These are phyloP conservation scores for Mesopsocus fuscifrons DNA, from an alignment of 2,888 invertebrate species.

Conservation along the genomic window DNA sequence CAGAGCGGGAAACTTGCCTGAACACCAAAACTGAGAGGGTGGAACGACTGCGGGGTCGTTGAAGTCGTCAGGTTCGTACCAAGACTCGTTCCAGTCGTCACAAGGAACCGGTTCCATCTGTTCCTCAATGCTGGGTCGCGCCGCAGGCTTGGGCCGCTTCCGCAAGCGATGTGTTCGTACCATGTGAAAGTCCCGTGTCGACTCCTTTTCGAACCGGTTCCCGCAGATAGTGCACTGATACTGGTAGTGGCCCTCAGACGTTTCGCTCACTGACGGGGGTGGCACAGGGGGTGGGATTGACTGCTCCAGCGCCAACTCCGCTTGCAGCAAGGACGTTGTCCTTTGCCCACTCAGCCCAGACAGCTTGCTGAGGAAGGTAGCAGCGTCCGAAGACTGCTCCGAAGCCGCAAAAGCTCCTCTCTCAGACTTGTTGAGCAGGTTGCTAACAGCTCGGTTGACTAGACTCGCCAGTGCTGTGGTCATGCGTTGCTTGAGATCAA, in stretches of 20 bases:
- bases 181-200: slow-evolving; percentile 4
- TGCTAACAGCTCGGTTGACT: slow-evolving; percentile 6
- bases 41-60: not conserved
- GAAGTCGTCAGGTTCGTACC: not conserved
- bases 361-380: slow-evolving; percentile 2
- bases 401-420: no score
- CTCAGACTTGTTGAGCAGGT: slow-evolving; percentile 5
- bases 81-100: slow-evolving; percentile 6
- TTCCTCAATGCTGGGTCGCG: not conserved
- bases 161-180: not conserved
- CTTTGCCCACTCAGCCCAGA: not conserved
- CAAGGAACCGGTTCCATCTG: not conserved
- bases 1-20: not conserved
- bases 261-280: not conserved
- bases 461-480: slow-evolving; percentile 2
- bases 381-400: no score
- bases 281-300: no score
- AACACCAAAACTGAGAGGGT: slow-evolving; percentile 4
- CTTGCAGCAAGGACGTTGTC: not conserved
- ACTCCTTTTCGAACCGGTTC: slow-evolving; percentile 5
- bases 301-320: not conserved
- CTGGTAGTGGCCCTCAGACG: not conserved
- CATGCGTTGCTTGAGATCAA: slow-evolving; percentile 6
- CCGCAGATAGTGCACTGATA: slow-evolving; percentile 8
- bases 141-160: not conserved